Evolutionary conservation across 1,140 invertebrate genomes (phyloP).

Genomic region (Saccostrea glomerata): DNA sequence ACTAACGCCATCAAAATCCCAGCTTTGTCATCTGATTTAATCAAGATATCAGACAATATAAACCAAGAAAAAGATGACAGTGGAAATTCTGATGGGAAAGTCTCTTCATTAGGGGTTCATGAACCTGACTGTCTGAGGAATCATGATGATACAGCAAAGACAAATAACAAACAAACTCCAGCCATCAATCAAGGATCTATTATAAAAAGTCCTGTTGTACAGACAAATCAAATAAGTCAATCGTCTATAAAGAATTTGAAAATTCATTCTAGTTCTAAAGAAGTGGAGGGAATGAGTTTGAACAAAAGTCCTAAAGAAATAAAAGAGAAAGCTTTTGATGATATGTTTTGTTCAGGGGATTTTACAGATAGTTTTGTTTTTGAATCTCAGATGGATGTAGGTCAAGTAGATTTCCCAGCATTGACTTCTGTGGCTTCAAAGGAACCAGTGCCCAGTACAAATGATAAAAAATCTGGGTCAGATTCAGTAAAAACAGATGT

Average conservation of each 20-base stretch:
- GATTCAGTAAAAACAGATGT: background rate
- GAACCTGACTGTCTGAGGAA: too few relatives aligned
- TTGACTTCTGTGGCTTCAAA: background rate
- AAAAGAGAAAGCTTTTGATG: background rate
- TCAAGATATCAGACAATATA: background rate
- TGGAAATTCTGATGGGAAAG: background rate
- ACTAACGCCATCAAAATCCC: background rate
- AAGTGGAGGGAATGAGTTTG: background rate
- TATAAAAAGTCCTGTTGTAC: background rate
- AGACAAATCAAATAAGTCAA: background rate
- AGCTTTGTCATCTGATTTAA: background rate
- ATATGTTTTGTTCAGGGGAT: constrained; percentile 44
- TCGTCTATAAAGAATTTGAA: too few relatives aligned
- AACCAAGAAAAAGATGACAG: background rate
- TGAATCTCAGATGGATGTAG: constrained; percentile 65
- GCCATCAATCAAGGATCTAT: too few relatives aligned
- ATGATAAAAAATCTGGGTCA: background rate
- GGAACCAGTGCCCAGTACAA: background rate
- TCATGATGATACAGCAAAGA: background rate
- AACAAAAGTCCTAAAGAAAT: background rate
- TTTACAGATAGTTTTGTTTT: constrained; percentile 69
- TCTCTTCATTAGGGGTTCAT: background rate
- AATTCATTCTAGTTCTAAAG: background rate
- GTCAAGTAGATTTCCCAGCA: background rate
- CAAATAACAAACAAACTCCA: background rate